Percentiles rank a stretch among this genome's conserved stretches.
These are phyloP conservation scores for Onychomys torridus DNA, from an alignment of 2,797 vertebrate genomes.

Conservation along the genomic window DNA sequence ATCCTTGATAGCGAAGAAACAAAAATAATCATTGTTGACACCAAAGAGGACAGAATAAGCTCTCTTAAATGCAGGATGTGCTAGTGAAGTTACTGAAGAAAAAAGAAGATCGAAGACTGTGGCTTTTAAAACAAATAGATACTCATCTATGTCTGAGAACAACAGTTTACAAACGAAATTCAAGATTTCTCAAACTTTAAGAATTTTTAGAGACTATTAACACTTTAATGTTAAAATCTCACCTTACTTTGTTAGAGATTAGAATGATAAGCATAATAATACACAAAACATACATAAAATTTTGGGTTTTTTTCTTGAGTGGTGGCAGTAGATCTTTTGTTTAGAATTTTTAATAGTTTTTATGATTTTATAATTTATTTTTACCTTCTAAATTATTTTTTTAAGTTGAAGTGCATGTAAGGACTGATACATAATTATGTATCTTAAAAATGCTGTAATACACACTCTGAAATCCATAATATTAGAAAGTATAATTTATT, in stretches of 20 bases:
- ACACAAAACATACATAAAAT: neutral
- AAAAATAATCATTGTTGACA: neutral
- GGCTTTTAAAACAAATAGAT: neutral
- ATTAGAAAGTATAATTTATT: neutral
- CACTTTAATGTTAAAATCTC: neutral
- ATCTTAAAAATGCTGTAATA: neutral
- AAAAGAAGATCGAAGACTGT: neutral
- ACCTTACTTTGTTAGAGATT: neutral
- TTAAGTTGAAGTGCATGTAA: neutral
- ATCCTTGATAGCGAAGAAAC: neutral
- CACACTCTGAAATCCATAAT: neutral
- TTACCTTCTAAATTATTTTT: neutral
- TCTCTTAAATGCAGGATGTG: slow-evolving; percentile 41
- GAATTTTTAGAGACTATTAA: neutral
- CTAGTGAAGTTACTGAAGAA: neutral
- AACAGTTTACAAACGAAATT: neutral
- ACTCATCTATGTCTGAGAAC: neutral
- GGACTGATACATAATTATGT: neutral
- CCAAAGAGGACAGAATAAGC: neutral
- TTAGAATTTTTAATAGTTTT: neutral
- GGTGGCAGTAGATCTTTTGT: neutral
- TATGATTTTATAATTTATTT: neutral
- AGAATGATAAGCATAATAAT: neutral
- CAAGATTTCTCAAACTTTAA: neutral
- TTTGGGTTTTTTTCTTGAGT: neutral